These are phyloP conservation scores for Drosophila grimshawi DNA, from an alignment of 1,140 invertebrate species.

Conservation along the genomic window DNA sequence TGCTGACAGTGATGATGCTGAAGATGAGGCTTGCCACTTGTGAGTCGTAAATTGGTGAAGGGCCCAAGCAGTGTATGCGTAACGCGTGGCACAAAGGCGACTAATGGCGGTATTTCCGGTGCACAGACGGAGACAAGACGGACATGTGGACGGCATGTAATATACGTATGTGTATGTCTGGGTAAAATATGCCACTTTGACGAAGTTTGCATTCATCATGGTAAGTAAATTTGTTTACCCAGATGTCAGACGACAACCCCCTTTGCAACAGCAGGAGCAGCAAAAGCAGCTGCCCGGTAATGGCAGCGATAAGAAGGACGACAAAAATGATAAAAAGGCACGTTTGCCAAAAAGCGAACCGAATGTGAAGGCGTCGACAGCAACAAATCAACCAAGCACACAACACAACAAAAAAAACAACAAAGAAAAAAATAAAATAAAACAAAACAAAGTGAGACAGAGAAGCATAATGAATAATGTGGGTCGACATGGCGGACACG, in stretches of 20 bases:
- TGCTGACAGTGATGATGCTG: background rate
- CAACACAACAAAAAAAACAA: conserved; percentile 11
- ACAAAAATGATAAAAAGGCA: conserved; percentile 82
- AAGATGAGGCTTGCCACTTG: conserved; percentile 15
- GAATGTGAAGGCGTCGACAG: conserved; percentile 53
- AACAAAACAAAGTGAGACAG: conserved; percentile 50
- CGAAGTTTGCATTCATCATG: conserved; percentile 77
- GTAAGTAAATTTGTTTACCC: conserved; percentile 81
- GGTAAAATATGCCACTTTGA: conserved; percentile 35
- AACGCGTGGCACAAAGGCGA: conserved; percentile 69
- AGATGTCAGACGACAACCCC: conserved; percentile 33
- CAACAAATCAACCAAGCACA: conserved; percentile 71
- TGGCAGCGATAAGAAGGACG: conserved; percentile 68
- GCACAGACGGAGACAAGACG: conserved; percentile 32
- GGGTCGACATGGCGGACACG: conserved; percentile 26
- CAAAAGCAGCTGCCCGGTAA: conserved; percentile 40
- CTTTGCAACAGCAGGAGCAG: background rate
- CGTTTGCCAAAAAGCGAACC: conserved; percentile 72
- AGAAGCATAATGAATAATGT: conserved; percentile 76
- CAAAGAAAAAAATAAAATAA: conserved; percentile 19
- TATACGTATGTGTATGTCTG: background rate
- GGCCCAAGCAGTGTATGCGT: conserved; percentile 53
- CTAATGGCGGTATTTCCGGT: conserved; percentile 81
- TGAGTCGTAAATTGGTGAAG: conserved; percentile 32
- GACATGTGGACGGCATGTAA: background rate